Evolutionary conservation across 2,888 invertebrate genomes (phyloP), one percentile per base, ranked within the genome.

Genomic region (Aspidiotus rigidus): DNA sequence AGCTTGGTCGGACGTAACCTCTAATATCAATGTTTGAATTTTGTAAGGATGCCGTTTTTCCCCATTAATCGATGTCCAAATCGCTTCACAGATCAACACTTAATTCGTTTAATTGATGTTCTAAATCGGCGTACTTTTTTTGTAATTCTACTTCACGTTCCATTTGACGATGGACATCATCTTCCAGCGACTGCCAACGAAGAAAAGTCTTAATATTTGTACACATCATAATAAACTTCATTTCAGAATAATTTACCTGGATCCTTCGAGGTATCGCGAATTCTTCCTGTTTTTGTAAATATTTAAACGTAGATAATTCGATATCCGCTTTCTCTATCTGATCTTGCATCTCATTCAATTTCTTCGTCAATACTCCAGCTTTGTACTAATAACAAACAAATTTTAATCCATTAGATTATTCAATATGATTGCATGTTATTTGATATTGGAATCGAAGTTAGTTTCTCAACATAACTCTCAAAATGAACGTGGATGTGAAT

Each of bases 121-220:
- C 86, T 0, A 95, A 81, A 71, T 87, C 86, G 0, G 87, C 84
- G 77, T 88, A 98, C 74, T 86, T 85, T 72, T 84, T 83, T 80
- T 98, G 98, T 61, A 98, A 80, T 71, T 85, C 85, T 74, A 87
- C 89, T 78, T 98, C 97, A 69, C 97, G 82, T 73, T 93, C 92
- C 75, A 88, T 91, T 80, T 96, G 96, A 66, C 93, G 82, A 71
- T 86, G 88, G 1, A 96, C 95, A 77, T 96, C 95, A 77, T 94
- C 93, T 69, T 89, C 90, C 72, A 96, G 79, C 0, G 89, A 88
- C 87, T 90, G 79, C 70, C 78, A 78, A 76, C 16, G 42, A 41
- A 10, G 11, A 28, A 17, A 17, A 67, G 16, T 44, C 7, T 3
- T 13, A 61, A 10, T 15, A 1, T 57, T 5, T n/a, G n/a, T 5